A percentile compares a stretch with the other conserved stretches of the same genome.
Evolutionary conservation across 2,113 vertebrate species (phyloP).

Genomic region (Petrocephalus microphthalmus): DNA sequence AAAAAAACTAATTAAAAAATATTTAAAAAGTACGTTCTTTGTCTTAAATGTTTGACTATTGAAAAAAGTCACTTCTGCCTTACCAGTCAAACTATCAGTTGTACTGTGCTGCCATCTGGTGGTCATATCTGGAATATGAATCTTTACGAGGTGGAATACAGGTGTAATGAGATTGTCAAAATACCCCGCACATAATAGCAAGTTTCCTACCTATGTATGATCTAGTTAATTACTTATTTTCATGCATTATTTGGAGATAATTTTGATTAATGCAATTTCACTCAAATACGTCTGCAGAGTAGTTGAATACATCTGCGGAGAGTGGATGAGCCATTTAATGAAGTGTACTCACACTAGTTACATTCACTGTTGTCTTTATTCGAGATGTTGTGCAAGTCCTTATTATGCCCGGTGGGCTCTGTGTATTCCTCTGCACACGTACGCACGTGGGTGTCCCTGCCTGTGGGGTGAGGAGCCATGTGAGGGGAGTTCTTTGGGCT

Average conservation of each 20-base stretch:
- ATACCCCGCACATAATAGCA: not conserved
- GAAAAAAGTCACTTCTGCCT: not conserved
- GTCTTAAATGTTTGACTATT: not conserved
- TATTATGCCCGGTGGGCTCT: not conserved
- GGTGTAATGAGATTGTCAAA: not conserved
- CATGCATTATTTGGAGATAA: not conserved
- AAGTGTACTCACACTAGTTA: not conserved
- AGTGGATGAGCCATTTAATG: not conserved
- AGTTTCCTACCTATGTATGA: not conserved
- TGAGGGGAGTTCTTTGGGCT: not conserved
- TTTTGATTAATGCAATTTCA: not conserved
- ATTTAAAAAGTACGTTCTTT: not conserved
- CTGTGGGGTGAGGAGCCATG: not conserved
- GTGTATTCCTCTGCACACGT: not conserved
- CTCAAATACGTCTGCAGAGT: not conserved
- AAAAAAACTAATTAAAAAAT: not conserved
- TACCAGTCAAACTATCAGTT: not conserved
- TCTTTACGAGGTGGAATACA: not conserved
- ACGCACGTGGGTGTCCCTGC: not conserved
- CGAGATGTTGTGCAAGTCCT: not conserved
- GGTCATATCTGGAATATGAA: constrained; percentile 3
- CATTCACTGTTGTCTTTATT: not conserved
- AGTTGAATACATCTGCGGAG: not conserved
- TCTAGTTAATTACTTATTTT: not conserved
- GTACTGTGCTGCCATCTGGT: constrained; percentile 31